phyloP scores from a whole-genome alignment of 2,888 invertebrate species.

The Crocallis elinguaria region DNA sequence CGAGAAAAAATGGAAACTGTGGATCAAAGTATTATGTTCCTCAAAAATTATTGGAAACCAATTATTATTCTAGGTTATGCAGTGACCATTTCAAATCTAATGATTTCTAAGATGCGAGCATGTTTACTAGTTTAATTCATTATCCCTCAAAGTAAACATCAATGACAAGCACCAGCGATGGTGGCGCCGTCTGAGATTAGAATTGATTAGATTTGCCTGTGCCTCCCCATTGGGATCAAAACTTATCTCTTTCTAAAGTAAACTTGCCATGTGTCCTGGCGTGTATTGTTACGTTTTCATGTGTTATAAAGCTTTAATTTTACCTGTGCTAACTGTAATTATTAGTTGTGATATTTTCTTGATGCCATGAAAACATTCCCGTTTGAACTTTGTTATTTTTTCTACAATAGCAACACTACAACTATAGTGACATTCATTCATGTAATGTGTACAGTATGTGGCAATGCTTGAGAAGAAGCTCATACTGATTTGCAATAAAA shows the following conservation, averaged over 20 bases:
- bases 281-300: slow-evolving; percentile 23
- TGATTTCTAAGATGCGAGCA: too few relatives aligned
- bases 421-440: slow-evolving; percentile 22
- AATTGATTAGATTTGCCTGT: too few relatives aligned
- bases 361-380: slow-evolving; percentile 68
- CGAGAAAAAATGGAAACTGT: too few relatives aligned
- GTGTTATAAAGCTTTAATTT: slow-evolving; percentile 68
- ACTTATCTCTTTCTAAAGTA: neutral
- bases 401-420: slow-evolving; percentile 25
- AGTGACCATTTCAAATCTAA: too few relatives aligned
- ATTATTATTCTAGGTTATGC: too few relatives aligned
- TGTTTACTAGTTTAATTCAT: too few relatives aligned
- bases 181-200: too few relatives aligned
- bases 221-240: neutral
- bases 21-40: too few relatives aligned
- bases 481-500: slow-evolving; percentile 18
- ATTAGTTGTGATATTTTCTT: slow-evolving; percentile 69
- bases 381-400: slow-evolving; percentile 21
- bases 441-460: neutral
- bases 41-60: too few relatives aligned
- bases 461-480: neutral
- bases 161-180: too few relatives aligned
- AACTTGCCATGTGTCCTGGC: slow-evolving; percentile 3
- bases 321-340: slow-evolving; percentile 67
- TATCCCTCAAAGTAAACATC: too few relatives aligned